These are phyloP conservation scores for Pollenia amentaria DNA, from an alignment of 2,888 invertebrate genomes.

Conservation along the genomic window DNA sequence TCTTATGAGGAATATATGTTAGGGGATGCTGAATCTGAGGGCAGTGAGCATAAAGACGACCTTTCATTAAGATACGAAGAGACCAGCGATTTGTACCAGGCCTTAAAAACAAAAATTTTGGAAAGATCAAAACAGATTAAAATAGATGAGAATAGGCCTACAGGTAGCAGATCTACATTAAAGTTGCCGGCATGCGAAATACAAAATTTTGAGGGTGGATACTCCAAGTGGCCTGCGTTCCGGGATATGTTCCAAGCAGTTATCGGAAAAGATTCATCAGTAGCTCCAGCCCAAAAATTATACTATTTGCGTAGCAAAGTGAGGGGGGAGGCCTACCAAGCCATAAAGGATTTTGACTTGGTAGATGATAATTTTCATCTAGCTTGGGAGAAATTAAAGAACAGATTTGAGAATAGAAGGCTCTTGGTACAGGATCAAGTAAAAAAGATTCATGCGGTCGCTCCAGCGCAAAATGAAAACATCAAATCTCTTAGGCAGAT, in stretches of 20 bases:
- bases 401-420: constrained; percentile 35
- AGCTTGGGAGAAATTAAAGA: constrained; percentile 33
- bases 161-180: not conserved
- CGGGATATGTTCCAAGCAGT: constrained; percentile 16
- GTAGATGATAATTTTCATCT: constrained; percentile 32
- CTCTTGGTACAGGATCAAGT: constrained; percentile 35
- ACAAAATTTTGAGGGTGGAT: constrained; percentile 4
- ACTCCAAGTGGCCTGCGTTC: constrained; percentile 13
- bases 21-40: not conserved
- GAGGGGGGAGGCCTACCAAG: constrained; percentile 41
- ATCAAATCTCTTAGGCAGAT: constrained; percentile 19
- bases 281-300: not conserved
- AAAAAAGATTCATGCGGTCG: constrained; percentile 10
- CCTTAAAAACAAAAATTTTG: not conserved
- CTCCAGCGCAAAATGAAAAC: not conserved
- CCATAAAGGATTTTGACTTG: constrained; percentile 33
- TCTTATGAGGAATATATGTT: constrained; percentile 6
- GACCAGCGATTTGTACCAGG: not conserved
- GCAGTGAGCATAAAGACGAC: not conserved
- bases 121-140: not conserved
- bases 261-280: constrained; percentile 2
- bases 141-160: not conserved
- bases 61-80: not conserved
- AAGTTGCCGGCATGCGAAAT: constrained; percentile 15
- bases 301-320: constrained; percentile 30